Evolutionary conservation across 2,888 invertebrate genomes (phyloP).

Genomic region (Orchestes rusci): DNA sequence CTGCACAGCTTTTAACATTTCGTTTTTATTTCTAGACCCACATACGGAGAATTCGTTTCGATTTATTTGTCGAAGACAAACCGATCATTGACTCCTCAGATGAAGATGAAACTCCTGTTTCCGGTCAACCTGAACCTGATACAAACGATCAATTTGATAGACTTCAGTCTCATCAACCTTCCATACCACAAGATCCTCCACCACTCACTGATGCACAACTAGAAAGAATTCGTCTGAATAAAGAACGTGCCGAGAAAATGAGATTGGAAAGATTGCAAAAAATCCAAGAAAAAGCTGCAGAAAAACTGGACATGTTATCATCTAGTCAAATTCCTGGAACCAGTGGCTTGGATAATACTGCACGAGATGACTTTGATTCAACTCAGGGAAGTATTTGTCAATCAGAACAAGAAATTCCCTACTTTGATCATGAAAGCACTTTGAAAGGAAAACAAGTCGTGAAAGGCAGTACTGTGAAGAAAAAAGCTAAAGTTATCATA

Average conservation of each 20-base stretch:
- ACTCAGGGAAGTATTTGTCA: background rate
- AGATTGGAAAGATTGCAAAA: constrained; percentile 33
- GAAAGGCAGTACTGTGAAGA: background rate
- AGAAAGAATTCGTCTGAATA: constrained; percentile 54
- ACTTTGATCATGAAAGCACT: background rate
- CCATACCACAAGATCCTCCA: constrained; percentile 3
- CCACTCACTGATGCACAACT: constrained; percentile 57
- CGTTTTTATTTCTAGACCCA: constrained; percentile 53
- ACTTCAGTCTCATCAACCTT: constrained; percentile 13
- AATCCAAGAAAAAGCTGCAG: constrained; percentile 19
- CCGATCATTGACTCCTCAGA: constrained; percentile 37
- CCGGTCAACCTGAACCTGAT: constrained; percentile 47
- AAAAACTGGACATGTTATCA: background rate
- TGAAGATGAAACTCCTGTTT: constrained; percentile 40
- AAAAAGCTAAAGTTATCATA: too few relatives aligned
- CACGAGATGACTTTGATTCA: background rate
- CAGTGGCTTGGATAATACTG: background rate
- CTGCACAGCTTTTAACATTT: too few relatives aligned
- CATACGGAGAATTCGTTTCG: constrained; percentile 58
- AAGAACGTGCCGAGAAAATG: constrained; percentile 42
- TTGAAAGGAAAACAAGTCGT: background rate
- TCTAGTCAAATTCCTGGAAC: background rate
- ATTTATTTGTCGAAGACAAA: constrained; percentile 48
- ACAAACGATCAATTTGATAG: constrained; percentile 23
- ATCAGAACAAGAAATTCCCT: background rate